Conservation (phyloP, 2,113 vertebrate species). For the Myrmecophaga tridactyla region DNA sequence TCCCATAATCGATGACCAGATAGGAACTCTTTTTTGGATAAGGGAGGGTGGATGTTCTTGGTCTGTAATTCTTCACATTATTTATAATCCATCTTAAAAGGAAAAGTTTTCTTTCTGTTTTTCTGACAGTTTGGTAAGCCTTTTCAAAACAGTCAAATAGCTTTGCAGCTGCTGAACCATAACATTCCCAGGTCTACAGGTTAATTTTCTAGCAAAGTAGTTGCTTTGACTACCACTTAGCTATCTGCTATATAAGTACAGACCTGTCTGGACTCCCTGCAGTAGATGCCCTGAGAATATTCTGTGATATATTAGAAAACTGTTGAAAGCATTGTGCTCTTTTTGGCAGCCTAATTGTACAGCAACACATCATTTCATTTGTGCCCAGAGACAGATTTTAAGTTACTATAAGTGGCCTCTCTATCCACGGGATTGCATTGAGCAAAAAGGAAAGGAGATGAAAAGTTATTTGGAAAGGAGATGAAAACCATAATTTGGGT, state of each 20-base stretch:
- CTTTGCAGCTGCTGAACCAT: neutral
- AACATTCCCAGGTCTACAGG: neutral
- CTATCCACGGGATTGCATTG: neutral
- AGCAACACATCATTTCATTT: constrained; percentile 33
- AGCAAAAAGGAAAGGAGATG: neutral
- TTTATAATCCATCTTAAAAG: constrained; percentile 23
- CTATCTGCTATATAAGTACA: neutral
- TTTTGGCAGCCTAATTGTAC: neutral
- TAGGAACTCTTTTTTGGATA: neutral
- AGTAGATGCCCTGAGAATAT: neutral
- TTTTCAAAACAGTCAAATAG: neutral
- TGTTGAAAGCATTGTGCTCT: neutral
- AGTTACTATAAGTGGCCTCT: constrained; percentile 35
- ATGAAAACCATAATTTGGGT: neutral
- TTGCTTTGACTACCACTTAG: neutral
- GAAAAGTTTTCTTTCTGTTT: neutral
- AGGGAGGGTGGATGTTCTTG: neutral
- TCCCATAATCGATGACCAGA: neutral
- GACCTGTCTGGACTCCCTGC: neutral
- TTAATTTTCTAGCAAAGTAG: constrained; percentile 18
- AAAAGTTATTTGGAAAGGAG: constrained; percentile 3
- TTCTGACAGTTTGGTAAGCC: neutral
- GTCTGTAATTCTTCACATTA: constrained; percentile 32
- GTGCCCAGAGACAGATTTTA: constrained; percentile 37
- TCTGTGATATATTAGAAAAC: neutral